These are phyloP conservation scores for Xylota sylvarum DNA, from an alignment of 2,888 invertebrate species.

Conservation along the genomic window DNA sequence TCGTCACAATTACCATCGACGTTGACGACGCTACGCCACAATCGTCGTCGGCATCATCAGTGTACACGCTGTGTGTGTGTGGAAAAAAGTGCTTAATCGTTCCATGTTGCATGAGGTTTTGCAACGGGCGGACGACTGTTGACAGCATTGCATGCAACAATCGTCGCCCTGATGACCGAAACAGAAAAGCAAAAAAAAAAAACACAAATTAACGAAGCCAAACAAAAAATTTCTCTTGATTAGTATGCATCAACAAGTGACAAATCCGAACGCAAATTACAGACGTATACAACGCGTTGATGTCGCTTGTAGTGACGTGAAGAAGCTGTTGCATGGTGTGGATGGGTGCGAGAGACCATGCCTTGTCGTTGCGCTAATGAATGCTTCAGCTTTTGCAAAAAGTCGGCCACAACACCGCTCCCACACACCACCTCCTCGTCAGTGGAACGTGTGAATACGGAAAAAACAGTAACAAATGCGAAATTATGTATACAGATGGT, in stretches of 20 bases:
- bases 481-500: slow-evolving; percentile 55
- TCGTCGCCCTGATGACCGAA: slow-evolving; percentile 47
- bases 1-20: slow-evolving; percentile 34
- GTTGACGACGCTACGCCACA: slow-evolving; percentile 20
- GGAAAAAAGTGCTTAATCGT: slow-evolving; percentile 24
- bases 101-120: slow-evolving; percentile 37
- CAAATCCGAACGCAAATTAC: slow-evolving; percentile 70
- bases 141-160: slow-evolving; percentile 39
- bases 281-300: slow-evolving; percentile 30
- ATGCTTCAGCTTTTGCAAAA: slow-evolving; percentile 34
- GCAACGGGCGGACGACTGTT: slow-evolving; percentile 25
- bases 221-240: slow-evolving; percentile 65
- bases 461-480: slow-evolving; percentile 49
- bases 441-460: slow-evolving; percentile 39
- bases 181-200: slow-evolving; percentile 11
- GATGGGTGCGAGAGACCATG: no score
- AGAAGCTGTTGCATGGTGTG: slow-evolving; percentile 6
- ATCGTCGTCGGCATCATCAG: slow-evolving; percentile 42
- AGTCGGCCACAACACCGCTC: slow-evolving; percentile 26
- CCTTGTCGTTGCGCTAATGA: slow-evolving; percentile 32
- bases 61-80: background rate
- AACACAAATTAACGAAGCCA: slow-evolving; percentile 18
- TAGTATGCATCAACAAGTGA: slow-evolving; percentile 75
- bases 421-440: slow-evolving; percentile 14
- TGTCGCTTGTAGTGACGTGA: slow-evolving; percentile 23